Evolutionary conservation across 1,140 invertebrate species (phyloP), one percentile per base, ranked within the genome.

Genomic region (Neuroterus valhalla): DNA sequence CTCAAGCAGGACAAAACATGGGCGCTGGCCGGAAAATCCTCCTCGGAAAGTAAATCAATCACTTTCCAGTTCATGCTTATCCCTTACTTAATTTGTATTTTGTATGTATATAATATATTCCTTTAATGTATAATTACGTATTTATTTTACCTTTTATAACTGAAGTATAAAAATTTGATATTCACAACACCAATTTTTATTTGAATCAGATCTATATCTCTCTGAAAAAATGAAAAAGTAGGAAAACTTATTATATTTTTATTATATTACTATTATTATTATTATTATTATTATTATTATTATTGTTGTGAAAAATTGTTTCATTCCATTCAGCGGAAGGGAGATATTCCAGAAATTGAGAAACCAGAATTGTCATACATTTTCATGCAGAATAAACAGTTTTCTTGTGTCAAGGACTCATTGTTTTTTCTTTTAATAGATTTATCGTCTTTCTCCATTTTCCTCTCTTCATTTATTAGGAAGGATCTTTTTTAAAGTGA

Each of bases 1-100:
- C 94, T 1, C 96, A 97, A 85, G 93, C 95, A 1, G 98, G 98
- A 17, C 94, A 96, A 84, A 98, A 94, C 90, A 95, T 98, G 74
- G 97, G 98, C 8, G 97, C 97, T 55, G 94, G 93, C 12, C 92
- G 95, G 67, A 96, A 96, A 89, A 96, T 96, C 81, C 93, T 96
- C 71, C 91, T 96, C 55, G 95, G 95, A 88, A 96, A 96, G 89
- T 96, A 91, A 84, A 86, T 52, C 26, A 66, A 17, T 66, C 2
- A n/a, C 66, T 67, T 69, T 44, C 72, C 71, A 31, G 44, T 21
- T 70, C 70, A 68, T 19, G 52, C 50, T 73, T 82, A 82, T 84
- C 76, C 72, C 26, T 44, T 52, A 50, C 75, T 78, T 62, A 78
- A 78, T 75, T 77, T 80, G 52, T 81, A 79, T 78, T 78, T 81